A percentile compares a stretch with the other conserved stretches of the same genome.
phyloP scores from a whole-genome alignment of 2,888 invertebrate genomes.

The Rhamnusium bicolor region DNA sequence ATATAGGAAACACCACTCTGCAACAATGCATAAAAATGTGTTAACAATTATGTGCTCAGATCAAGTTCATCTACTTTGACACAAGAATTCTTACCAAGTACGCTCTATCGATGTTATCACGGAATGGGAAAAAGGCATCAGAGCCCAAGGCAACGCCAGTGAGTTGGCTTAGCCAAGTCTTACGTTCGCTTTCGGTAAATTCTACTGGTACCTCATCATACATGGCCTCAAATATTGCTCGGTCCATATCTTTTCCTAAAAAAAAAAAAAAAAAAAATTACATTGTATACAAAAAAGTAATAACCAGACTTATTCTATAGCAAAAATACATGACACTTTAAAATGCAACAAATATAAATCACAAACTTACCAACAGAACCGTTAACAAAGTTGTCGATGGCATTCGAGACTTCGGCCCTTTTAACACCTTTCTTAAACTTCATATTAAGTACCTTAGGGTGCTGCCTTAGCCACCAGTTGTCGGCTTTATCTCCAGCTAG shows the following conservation, averaged over 20 bases:
- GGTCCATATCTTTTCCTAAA: constrained; percentile 85
- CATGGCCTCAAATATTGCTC: constrained; percentile 81
- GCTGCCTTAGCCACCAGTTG: constrained; percentile 98
- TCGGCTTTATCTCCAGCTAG: constrained; percentile 97
- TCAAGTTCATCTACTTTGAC: neutral
- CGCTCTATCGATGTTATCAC: constrained; percentile 96
- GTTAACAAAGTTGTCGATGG: constrained; percentile 94
- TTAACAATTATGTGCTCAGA: neutral
- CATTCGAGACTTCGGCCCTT: constrained; percentile 94
- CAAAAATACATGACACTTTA: no score
- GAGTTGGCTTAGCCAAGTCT: constrained; percentile 81
- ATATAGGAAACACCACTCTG: constrained; percentile 96
- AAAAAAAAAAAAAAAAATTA: neutral
- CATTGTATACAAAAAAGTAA: no score
- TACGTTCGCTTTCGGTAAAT: constrained; percentile 79
- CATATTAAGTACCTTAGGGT: constrained; percentile 88
- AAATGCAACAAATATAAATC: neutral
- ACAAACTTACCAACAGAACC: constrained; percentile 84
- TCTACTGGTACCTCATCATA: constrained; percentile 83
- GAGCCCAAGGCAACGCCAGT: constrained; percentile 90
- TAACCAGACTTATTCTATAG: no score
- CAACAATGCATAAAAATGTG: constrained; percentile 42
- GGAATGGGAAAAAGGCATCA: constrained; percentile 99
- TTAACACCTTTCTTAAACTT: constrained; percentile 89
- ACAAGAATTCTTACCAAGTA: constrained; percentile 78